Conservation (phyloP, 1,140 invertebrate genomes). For the Drosophila jambulina region DNA sequence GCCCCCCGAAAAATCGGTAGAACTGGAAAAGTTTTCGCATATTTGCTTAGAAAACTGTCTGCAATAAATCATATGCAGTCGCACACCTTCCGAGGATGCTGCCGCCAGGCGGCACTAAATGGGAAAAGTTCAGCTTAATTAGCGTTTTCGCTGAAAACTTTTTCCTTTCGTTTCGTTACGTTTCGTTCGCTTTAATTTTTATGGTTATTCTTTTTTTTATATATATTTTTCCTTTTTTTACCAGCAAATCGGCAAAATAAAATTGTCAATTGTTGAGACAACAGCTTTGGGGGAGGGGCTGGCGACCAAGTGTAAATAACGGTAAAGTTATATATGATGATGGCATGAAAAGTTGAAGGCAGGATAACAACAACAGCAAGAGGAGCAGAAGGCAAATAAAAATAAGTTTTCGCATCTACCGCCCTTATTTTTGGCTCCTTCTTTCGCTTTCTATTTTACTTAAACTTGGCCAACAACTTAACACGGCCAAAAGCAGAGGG, state of each 20-base stretch:
- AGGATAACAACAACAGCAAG: slow-evolving; percentile 10
- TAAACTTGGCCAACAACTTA: slow-evolving; percentile 46
- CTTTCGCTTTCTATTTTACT: slow-evolving; percentile 44
- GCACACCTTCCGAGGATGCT: slow-evolving; percentile 9
- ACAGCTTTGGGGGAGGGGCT: not conserved
- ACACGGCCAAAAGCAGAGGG: slow-evolving; percentile 19
- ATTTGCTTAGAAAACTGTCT: slow-evolving; percentile 72
- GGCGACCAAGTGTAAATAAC: slow-evolving; percentile 54
- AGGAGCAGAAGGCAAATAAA: slow-evolving; percentile 21
- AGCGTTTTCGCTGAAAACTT: slow-evolving; percentile 43
- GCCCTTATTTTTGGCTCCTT: slow-evolving; percentile 3
- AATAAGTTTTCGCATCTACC: slow-evolving; percentile 13
- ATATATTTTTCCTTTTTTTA: not conserved
- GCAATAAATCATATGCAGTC: slow-evolving; percentile 71
- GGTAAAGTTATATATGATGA: slow-evolving; percentile 50
- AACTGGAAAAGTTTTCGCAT: slow-evolving; percentile 59
- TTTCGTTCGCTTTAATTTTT: slow-evolving; percentile 12
- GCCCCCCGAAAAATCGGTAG: slow-evolving; percentile 3
- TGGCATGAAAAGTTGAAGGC: slow-evolving; percentile 34
- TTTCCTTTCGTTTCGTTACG: slow-evolving; percentile 6
- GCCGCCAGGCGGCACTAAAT: slow-evolving; percentile 42
- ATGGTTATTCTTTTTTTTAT: not conserved
- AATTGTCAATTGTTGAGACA: slow-evolving; percentile 51
- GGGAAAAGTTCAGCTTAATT: slow-evolving; percentile 75
- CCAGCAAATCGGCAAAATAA: slow-evolving; percentile 37